A percentile compares a stretch with the other conserved stretches of the same genome.
These are phyloP conservation scores for Boloria euphrosyne DNA, from an alignment of 2,888 invertebrate species.

Conservation along the genomic window DNA sequence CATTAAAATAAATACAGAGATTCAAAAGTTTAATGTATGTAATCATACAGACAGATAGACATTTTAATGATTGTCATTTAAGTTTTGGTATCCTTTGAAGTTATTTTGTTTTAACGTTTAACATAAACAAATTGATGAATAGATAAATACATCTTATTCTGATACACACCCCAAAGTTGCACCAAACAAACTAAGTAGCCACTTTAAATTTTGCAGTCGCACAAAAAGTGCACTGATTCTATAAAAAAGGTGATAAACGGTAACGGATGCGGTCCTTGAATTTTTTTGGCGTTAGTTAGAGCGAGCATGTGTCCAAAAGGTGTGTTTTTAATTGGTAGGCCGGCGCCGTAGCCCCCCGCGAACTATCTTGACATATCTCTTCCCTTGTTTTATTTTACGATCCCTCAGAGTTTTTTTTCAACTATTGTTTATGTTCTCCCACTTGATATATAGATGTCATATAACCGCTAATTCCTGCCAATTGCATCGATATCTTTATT, in stretches of 20 bases:
- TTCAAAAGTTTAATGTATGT: too few relatives aligned
- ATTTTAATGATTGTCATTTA: too few relatives aligned
- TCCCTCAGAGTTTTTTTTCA: slow-evolving; percentile 66
- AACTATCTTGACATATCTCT: slow-evolving; percentile 81
- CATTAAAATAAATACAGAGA: too few relatives aligned
- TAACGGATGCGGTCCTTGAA: slow-evolving; percentile 70
- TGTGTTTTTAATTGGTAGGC: slow-evolving; percentile 80
- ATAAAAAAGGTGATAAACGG: slow-evolving; percentile 62
- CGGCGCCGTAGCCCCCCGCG: slow-evolving; percentile 66
- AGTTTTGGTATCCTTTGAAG: too few relatives aligned
- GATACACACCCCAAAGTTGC: background rate
- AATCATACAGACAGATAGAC: too few relatives aligned
- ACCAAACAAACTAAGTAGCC: slow-evolving; percentile 17
- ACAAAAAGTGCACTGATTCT: slow-evolving; percentile 36
- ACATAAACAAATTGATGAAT: too few relatives aligned
- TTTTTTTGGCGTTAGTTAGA: slow-evolving; percentile 71
- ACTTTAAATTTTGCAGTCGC: slow-evolving; percentile 22
- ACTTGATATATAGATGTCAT: slow-evolving; percentile 71
- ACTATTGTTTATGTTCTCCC: slow-evolving; percentile 70
- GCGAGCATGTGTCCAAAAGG: slow-evolving; percentile 81
- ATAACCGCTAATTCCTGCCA: slow-evolving; percentile 64
- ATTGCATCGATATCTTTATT: slow-evolving; percentile 6
- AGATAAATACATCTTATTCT: background rate
- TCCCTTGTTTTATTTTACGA: slow-evolving; percentile 81
- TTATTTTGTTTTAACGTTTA: too few relatives aligned